These are phyloP conservation scores for Empis stercorea DNA, from an alignment of 2,888 invertebrate genomes.

Conservation along the genomic window DNA sequence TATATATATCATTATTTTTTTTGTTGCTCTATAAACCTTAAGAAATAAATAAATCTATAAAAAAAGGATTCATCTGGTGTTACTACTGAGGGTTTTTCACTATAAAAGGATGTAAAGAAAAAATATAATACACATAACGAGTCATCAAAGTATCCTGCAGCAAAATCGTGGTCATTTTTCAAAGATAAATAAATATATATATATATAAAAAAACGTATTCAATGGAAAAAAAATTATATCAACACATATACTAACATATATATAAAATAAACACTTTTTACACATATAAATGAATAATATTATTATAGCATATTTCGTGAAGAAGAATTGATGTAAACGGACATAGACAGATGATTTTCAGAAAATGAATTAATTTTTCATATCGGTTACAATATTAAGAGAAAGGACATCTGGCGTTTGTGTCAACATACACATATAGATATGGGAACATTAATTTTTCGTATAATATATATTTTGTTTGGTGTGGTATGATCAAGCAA, in stretches of 20 bases:
- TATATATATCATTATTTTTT: no score
- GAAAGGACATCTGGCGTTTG: not conserved
- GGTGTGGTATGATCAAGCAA: no score
- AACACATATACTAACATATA: not conserved
- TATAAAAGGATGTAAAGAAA: not conserved
- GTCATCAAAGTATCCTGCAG: not conserved
- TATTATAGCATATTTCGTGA: not conserved
- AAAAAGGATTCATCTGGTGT: no score
- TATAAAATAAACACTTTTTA: not conserved
- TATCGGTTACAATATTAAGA: not conserved
- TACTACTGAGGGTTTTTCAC: no score
- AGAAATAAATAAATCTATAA: not conserved
- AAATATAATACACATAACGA: not conserved
- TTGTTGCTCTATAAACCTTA: no score
- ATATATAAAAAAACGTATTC: not conserved
- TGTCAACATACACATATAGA: not conserved
- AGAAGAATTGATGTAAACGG: slow-evolving; percentile 1
- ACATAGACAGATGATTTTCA: not conserved
- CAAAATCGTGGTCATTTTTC: not conserved
- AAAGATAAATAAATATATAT: not conserved
- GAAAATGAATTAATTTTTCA: slow-evolving; percentile 1
- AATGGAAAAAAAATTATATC: not conserved
- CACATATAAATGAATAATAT: not conserved
- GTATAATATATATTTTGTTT: not conserved
- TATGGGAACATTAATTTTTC: not conserved